phyloP scores from a whole-genome alignment of 2,888 invertebrate species.

The Pomacea canaliculata region DNA sequence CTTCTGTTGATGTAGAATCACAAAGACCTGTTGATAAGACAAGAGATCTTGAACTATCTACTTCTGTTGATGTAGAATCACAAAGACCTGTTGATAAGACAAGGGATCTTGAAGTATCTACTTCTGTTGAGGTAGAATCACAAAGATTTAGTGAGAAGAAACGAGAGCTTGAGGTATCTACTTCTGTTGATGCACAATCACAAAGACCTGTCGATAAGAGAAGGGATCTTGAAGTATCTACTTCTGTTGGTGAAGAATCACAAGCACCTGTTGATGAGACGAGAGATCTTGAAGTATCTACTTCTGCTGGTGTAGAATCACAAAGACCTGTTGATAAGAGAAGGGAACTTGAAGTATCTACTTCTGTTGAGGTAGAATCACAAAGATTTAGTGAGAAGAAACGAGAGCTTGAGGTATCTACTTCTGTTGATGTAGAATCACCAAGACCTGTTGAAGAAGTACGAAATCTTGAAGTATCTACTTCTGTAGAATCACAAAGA shows the following conservation, averaged over 20 bases:
- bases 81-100: neutral
- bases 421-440: too few relatives aligned
- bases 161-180: neutral
- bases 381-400: conserved; percentile 10
- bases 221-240: too few relatives aligned
- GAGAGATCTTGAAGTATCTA: conserved; percentile 1
- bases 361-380: neutral
- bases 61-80: neutral
- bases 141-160: conserved; percentile 9
- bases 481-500: conserved; percentile 2
- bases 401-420: neutral
- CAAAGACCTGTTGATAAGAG: neutral
- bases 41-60: conserved; percentile 2
- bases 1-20: neutral
- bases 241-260: neutral
- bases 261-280: conserved; percentile 8
- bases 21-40: conserved; percentile 6
- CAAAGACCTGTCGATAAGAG: too few relatives aligned
- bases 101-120: neutral
- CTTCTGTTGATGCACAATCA: too few relatives aligned
- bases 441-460: rapidly evolving
- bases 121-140: neutral
- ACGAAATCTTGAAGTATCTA: too few relatives aligned
- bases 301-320: neutral
- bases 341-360: neutral